Percentiles rank a stretch among this genome's conserved stretches.
Evolutionary conservation across 1,140 invertebrate genomes (phyloP).

Genomic region (Lepidurus apus): DNA sequence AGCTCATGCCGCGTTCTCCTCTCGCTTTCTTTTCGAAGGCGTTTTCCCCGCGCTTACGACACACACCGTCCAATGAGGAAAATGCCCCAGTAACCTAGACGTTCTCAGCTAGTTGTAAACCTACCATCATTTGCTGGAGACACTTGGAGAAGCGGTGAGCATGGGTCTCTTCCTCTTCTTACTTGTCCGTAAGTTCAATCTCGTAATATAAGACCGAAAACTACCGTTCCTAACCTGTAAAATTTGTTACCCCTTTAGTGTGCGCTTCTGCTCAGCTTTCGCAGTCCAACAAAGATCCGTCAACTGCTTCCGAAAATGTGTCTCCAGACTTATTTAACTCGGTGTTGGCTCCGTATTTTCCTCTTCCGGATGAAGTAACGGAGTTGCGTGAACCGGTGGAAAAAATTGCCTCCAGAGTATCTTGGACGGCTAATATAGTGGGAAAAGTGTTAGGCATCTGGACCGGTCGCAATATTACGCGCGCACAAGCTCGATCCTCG

Average conservation of each 20-base stretch:
- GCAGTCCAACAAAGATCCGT: neutral
- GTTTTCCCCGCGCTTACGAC: neutral
- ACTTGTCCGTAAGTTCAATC: neutral
- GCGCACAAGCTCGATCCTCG: neutral
- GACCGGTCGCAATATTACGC: neutral
- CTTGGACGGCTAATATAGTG: slow-evolving; percentile 4
- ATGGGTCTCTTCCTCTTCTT: neutral
- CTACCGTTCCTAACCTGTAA: neutral
- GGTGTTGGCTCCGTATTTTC: neutral
- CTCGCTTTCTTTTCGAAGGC: slow-evolving; percentile 14
- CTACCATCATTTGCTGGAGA: slow-evolving; percentile 2
- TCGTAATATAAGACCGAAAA: neutral
- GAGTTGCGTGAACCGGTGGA: neutral
- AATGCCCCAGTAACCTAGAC: slow-evolving; percentile 5
- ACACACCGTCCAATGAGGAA: neutral
- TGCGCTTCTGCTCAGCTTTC: neutral
- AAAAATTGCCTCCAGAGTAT: neutral
- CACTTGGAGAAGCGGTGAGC: neutral
- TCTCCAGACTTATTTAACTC: neutral
- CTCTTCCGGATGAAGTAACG: neutral
- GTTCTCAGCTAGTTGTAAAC: neutral
- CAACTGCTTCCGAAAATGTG: neutral
- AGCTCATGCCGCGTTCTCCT: slow-evolving; percentile 11
- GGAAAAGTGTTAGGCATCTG: slow-evolving; percentile 11
- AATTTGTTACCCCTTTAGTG: neutral